A percentile compares a stretch with the other conserved stretches of the same genome.
Evolutionary conservation across 2,888 invertebrate genomes (phyloP).

Genomic region (Plagodis pulveraria): DNA sequence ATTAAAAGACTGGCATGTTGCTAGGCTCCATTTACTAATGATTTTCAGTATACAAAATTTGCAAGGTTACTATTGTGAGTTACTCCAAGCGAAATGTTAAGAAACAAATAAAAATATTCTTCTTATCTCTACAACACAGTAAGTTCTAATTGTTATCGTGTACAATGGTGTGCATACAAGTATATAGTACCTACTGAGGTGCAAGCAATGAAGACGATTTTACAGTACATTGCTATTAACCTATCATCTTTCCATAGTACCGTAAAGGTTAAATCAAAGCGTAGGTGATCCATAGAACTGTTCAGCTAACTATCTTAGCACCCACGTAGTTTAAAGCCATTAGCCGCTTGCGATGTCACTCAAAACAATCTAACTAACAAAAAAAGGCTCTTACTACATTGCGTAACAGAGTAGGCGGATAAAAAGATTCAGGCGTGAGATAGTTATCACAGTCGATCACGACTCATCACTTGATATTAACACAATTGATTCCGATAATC

Average conservation of each 20-base stretch:
- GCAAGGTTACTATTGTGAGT: too few relatives aligned
- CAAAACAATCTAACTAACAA: slow-evolving; percentile 12
- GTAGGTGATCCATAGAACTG: neutral
- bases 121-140: too few relatives aligned
- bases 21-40: too few relatives aligned
- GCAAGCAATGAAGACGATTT: too few relatives aligned
- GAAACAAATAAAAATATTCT: too few relatives aligned
- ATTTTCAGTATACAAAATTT: too few relatives aligned
- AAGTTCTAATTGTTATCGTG: too few relatives aligned
- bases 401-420: slow-evolving; percentile 16
- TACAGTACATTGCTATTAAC: too few relatives aligned
- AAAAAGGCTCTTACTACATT: slow-evolving; percentile 27
- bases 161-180: too few relatives aligned
- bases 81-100: too few relatives aligned
- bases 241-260: neutral
- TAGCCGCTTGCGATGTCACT: slow-evolving; percentile 4
- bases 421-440: slow-evolving; percentile 22
- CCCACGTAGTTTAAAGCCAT: neutral
- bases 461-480: slow-evolving; percentile 24
- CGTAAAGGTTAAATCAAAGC: neutral
- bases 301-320: neutral
- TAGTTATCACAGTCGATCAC: slow-evolving; percentile 20
- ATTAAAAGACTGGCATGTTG: too few relatives aligned
- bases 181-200: too few relatives aligned
- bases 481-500: slow-evolving; percentile 29